These are phyloP conservation scores for Gouania willdenowi DNA, from an alignment of 2,797 vertebrate species.

Conservation along the genomic window DNA sequence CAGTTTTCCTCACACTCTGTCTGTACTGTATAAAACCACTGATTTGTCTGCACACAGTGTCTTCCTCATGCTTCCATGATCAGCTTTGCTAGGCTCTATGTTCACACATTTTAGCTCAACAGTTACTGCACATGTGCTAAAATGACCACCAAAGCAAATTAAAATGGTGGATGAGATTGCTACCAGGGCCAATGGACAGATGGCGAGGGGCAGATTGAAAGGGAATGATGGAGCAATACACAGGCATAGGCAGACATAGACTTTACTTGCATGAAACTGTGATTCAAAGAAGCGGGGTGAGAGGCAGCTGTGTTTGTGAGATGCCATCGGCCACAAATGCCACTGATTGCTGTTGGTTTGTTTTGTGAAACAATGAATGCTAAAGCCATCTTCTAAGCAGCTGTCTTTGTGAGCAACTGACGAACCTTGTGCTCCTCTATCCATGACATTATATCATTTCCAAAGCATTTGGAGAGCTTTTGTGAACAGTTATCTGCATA, in stretches of 20 bases:
- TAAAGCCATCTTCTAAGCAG: slow-evolving; percentile 39
- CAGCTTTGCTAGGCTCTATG: slow-evolving; percentile 2
- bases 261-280: slow-evolving; percentile 25
- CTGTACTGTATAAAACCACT: slow-evolving; percentile 18
- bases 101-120: slow-evolving; percentile 13
- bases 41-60: slow-evolving; percentile 23
- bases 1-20: slow-evolving; percentile 25
- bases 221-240: slow-evolving; percentile 31
- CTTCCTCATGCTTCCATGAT: neutral
- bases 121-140: slow-evolving; percentile 28
- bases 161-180: slow-evolving; percentile 48
- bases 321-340: slow-evolving; percentile 45
- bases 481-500: slow-evolving; percentile 24
- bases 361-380: slow-evolving; percentile 43
- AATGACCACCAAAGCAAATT: slow-evolving; percentile 38
- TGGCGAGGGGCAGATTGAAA: slow-evolving; percentile 41
- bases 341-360: slow-evolving; percentile 48
- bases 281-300: slow-evolving; percentile 33
- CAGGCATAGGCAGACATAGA: slow-evolving; percentile 14
- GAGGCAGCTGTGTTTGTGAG: slow-evolving; percentile 48
- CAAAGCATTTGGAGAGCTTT: slow-evolving; percentile 25
- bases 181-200: slow-evolving; percentile 39
- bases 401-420: slow-evolving; percentile 36
- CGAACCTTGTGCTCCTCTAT: slow-evolving; percentile 47
- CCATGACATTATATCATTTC: slow-evolving; percentile 28